Base-by-base conservation (phyloP, 2,113 vertebrate genomes). In the Mus pahari region DNA sequence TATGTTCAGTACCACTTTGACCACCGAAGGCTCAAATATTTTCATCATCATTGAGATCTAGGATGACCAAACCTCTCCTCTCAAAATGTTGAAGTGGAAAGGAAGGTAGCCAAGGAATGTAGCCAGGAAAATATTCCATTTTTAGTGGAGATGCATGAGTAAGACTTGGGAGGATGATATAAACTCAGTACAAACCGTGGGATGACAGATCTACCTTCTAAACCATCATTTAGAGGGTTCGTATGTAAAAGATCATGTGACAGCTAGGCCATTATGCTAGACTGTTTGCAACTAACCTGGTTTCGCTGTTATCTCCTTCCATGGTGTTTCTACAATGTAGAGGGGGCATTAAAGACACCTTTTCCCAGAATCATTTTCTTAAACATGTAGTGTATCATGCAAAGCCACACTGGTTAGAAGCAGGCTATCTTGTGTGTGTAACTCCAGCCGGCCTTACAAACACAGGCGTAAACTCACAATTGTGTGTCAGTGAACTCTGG, bases 1-100 rank as follows among this genome's bases (percentile, higher is more conserved):
- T 88, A 36, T 79, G 92, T 92, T 92, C 39, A 92, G 24, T 20
- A 24, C 90, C 17, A 50, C 14, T 87, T 92, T 95, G 33, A 94
- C 71, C 14, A 62, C 64, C 79, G 70, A 86, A 74, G 33, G n/a
- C 24, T 75, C 75, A 95, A 86, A 73, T 89, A 39, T 28, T 74
- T 45, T 53, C 26, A 93, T 71, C 2, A 50, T 48, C 36, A 93
- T 45, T 86, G 68, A 77, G n/a, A 77, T 36, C 28, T 86, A n/a
- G 60, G 48, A 64, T 74, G 53, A 79, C 24, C 60, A 50, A 92
- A 86, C 7, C 60, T 50, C 36, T 28, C 20, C 31, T 77, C 31
- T 66, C n/a, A 74, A 31, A 64, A 42, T 60, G 7, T 7, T 87
- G 13, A 8, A 42, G 42, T 89, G 7, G 7, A 83, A 91, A 71